These are phyloP conservation scores for Myotis myotis DNA, from an alignment of 2,797 vertebrate species.

Conservation along the genomic window DNA sequence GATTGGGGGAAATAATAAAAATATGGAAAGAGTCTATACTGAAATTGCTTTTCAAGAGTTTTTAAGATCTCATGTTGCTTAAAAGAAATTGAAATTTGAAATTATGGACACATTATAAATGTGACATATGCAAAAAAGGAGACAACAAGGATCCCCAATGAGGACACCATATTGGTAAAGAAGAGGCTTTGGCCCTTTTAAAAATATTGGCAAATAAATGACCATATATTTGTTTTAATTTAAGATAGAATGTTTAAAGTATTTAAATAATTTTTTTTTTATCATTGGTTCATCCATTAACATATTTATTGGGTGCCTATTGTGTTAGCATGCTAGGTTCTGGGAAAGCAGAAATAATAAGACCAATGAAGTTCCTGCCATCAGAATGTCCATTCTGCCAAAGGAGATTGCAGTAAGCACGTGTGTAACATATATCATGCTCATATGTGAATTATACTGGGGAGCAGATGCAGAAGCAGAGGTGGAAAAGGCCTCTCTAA, in stretches of 20 bases:
- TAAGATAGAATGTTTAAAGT: slow-evolving; percentile 10
- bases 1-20: background rate
- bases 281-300: background rate
- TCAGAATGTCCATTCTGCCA: background rate
- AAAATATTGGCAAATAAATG: slow-evolving; percentile 12
- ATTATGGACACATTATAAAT: background rate
- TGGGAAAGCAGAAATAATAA: background rate
- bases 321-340: background rate
- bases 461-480: too few relatives aligned
- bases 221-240: background rate
- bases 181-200: background rate
- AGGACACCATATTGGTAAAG: background rate
- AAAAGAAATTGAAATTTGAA: slow-evolving; percentile 15
- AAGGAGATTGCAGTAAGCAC: background rate
- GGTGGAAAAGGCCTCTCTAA: too few relatives aligned
- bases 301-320: background rate
- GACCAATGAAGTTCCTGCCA: background rate
- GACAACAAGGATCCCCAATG: background rate
- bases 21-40: background rate
- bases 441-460: background rate
- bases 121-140: background rate
- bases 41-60: background rate
- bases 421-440: accelerated
- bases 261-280: background rate
- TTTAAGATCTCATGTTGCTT: background rate